Evolutionary conservation across 2,797 vertebrate genomes (phyloP), one percentile per base, ranked within the genome.

Genomic region (Rhabdomys pumilio): DNA sequence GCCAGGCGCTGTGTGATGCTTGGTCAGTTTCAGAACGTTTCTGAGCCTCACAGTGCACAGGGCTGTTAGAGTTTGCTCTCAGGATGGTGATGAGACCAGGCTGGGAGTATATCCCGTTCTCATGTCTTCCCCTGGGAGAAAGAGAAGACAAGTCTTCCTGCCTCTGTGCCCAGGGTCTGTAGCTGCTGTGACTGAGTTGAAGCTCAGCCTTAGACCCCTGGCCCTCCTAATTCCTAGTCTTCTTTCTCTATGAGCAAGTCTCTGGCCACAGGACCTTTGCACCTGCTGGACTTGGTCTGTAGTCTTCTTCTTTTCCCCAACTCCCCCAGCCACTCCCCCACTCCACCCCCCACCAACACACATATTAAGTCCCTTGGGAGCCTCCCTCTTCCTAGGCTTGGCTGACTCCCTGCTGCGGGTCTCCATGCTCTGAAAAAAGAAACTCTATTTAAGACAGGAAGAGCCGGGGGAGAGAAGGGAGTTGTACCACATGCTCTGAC

Each of bases 381-480:
- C 29, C 87, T 50, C 57, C 57, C 55, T 50, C 29, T 47, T 41
- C 87, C 73, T 34, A 19, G 41, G 87, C 57, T 76, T 26, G 55
- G 87, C 57, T 77, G 38, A 24, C 57, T 76, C 55, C 87, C 55
- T 31, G 19, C 57, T 89, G 72, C 34, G 20, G 41, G 73, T 76
- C 87, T 57, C 73, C 57, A 2, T n/a, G 41, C 55, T 76, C 87
- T 76, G 86, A 88, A 89, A 83, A 73, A 89, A 59, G 86, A 75
- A 89, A 89, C 61, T 89, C 87, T 77, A 89, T 89, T 89, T 89
- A 77, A 89, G 87, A 89, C 41, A 77, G 3, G 73, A 14, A n/a
- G 72, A 76, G 67, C 38, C n/a, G 11, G 86, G 86, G 85, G 87
- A 11, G 69, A 10, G 84, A 38, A 29, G 34, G n/a, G 57, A n/a